These are phyloP conservation scores for Chondrosia reniformis DNA, from an alignment of 37 sponge, comb jelly and placozoan genomes.

Conservation along the genomic window DNA sequence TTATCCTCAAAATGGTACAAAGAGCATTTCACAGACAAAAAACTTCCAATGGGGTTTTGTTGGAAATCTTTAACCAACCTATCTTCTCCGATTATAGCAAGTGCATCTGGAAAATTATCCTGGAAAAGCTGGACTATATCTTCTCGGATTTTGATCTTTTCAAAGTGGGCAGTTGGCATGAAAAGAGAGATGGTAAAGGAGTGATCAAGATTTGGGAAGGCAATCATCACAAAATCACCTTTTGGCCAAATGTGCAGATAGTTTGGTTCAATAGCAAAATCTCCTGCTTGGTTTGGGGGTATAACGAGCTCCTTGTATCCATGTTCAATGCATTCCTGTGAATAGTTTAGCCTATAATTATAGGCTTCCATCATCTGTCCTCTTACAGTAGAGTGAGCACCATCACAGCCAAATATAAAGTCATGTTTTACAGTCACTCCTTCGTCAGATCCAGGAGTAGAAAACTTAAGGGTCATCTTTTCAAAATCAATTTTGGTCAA, in stretches of 20 bases:
- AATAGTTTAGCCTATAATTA: slow-evolving; percentile 43
- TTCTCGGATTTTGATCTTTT: slow-evolving; percentile 44
- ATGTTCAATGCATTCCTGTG: slow-evolving; percentile 74
- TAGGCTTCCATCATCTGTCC: slow-evolving; percentile 63
- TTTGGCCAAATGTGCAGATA: slow-evolving; percentile 87
- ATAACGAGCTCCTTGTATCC: slow-evolving; percentile 83
- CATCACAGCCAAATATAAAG: slow-evolving; percentile 82
- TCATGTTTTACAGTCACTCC: slow-evolving; percentile 19
- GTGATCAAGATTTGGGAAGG: slow-evolving; percentile 64
- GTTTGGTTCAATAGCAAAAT: slow-evolving; percentile 58
- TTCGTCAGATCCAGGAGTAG: background rate
- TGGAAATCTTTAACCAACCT: slow-evolving; percentile 57
- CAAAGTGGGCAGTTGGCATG: slow-evolving; percentile 65
- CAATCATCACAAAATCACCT: slow-evolving; percentile 80
- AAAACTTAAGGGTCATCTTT: slow-evolving; percentile 28
- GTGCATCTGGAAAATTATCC: slow-evolving; percentile 64
- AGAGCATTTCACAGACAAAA: slow-evolving; percentile 73
- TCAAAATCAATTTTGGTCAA: slow-evolving; percentile 48
- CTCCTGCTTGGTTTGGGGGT: slow-evolving; percentile 44
- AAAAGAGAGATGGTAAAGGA: slow-evolving; percentile 78
- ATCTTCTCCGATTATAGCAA: slow-evolving; percentile 60
- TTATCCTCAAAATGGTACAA: slow-evolving; percentile 55
- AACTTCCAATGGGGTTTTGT: slow-evolving; percentile 41
- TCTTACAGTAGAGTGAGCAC: slow-evolving; percentile 74
- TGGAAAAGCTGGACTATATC: slow-evolving; percentile 59